These are phyloP conservation scores for Caprella mutica DNA, from an alignment of 2,888 invertebrate species.

Conservation along the genomic window DNA sequence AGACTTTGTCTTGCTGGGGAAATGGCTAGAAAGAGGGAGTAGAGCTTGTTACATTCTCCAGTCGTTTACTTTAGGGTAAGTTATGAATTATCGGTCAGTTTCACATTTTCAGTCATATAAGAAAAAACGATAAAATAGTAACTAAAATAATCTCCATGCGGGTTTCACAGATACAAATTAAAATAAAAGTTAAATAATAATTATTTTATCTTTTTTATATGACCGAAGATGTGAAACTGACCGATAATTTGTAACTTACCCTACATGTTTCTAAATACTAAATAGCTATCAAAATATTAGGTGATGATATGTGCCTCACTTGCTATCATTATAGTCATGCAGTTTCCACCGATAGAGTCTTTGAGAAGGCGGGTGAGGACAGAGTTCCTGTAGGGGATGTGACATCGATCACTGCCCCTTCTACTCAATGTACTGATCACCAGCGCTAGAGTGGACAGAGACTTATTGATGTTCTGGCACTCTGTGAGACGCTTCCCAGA, in stretches of 20 bases:
- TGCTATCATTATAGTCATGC: conserved; percentile 84
- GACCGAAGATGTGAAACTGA: no score
- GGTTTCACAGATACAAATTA: not conserved
- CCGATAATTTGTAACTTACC: no score
- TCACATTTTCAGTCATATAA: no score
- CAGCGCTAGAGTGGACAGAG: conserved; percentile 72
- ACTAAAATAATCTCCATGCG: no score
- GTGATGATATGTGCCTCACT: no score
- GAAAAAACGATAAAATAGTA: no score
- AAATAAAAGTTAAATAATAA: no score
- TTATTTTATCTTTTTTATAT: no score
- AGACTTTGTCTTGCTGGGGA: conserved; percentile 76
- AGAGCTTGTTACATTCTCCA: no score
- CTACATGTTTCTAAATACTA: not conserved
- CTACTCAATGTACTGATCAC: conserved; percentile 63
- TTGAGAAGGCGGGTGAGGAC: conserved; percentile 78
- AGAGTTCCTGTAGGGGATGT: conserved; percentile 79
- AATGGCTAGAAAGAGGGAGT: conserved; percentile 40
- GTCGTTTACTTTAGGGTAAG: no score
- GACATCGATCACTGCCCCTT: conserved; percentile 44
- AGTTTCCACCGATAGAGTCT: conserved; percentile 78
- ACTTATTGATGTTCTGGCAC: conserved; percentile 83
- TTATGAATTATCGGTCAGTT: no score
- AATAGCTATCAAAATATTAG: not conserved
- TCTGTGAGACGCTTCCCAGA: conserved; percentile 81